Conservation (phyloP, 2,113 vertebrate genomes). For the Orcinus orca region DNA sequence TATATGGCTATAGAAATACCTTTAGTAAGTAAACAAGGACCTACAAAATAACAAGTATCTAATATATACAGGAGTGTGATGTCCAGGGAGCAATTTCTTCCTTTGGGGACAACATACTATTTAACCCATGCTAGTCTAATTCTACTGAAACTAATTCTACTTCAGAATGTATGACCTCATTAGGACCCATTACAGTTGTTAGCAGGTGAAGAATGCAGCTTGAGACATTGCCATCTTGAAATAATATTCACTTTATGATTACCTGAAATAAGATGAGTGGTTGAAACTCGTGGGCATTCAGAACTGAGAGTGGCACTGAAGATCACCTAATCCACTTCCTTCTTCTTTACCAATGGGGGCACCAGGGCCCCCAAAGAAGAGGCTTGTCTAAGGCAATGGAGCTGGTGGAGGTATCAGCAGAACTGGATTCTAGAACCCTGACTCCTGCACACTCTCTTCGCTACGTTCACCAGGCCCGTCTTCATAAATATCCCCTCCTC, state of each 20-base stretch:
- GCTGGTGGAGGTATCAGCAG: background rate
- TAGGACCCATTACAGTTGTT: background rate
- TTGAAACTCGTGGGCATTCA: background rate
- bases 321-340: background rate
- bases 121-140: background rate
- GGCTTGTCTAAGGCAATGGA: too few relatives aligned
- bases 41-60: background rate
- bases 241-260: background rate
- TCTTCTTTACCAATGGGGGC: background rate
- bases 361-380: too few relatives aligned
- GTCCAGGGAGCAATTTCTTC: background rate
- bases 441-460: background rate
- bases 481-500: background rate
- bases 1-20: background rate
- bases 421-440: too few relatives aligned
- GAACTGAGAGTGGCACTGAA: background rate
- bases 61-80: background rate
- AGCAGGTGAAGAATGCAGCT: background rate
- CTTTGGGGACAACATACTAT: background rate
- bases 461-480: background rate
- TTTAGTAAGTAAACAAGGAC: background rate
- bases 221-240: background rate
- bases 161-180: background rate
- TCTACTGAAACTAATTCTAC: background rate
- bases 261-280: background rate